phyloP scores from a whole-genome alignment of 1,140 invertebrate genomes.

The Solenopsis invicta region DNA sequence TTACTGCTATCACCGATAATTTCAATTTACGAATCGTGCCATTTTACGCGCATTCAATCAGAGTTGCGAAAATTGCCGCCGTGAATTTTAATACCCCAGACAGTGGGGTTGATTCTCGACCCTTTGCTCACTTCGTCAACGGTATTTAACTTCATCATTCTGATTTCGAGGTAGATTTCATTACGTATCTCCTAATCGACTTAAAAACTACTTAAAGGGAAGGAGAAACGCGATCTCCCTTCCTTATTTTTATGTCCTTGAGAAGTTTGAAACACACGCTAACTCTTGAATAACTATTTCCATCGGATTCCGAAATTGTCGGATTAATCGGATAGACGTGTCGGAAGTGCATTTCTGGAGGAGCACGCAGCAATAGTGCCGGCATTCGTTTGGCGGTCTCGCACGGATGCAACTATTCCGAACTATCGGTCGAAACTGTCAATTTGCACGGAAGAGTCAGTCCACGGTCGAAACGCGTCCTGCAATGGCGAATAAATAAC shows the following conservation, averaged over 20 bases:
- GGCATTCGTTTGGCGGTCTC: constrained; percentile 76
- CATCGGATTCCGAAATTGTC: constrained; percentile 76
- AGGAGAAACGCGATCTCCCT: background rate
- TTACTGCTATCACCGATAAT: background rate
- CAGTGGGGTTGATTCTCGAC: background rate
- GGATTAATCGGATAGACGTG: constrained; percentile 78
- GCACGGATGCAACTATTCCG: constrained; percentile 70
- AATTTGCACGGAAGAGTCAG: constrained; percentile 73
- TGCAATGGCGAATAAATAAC: constrained; percentile 61
- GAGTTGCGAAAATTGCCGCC: background rate
- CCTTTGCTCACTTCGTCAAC: background rate
- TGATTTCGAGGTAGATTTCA: background rate
- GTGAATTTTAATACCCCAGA: background rate
- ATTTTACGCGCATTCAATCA: background rate
- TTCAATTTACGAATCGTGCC: background rate
- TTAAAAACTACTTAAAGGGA: background rate
- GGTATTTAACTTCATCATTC: background rate
- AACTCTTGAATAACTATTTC: constrained; percentile 77
- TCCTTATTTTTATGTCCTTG: background rate
- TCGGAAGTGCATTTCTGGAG: constrained; percentile 77
- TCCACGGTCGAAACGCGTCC: constrained; percentile 70
- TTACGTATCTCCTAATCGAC: background rate
- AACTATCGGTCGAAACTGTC: constrained; percentile 76
- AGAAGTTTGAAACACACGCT: constrained; percentile 12
- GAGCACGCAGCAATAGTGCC: constrained; percentile 68